These are phyloP conservation scores for Perccottus glenii DNA, from an alignment of 2,113 vertebrate species.

Conservation along the genomic window DNA sequence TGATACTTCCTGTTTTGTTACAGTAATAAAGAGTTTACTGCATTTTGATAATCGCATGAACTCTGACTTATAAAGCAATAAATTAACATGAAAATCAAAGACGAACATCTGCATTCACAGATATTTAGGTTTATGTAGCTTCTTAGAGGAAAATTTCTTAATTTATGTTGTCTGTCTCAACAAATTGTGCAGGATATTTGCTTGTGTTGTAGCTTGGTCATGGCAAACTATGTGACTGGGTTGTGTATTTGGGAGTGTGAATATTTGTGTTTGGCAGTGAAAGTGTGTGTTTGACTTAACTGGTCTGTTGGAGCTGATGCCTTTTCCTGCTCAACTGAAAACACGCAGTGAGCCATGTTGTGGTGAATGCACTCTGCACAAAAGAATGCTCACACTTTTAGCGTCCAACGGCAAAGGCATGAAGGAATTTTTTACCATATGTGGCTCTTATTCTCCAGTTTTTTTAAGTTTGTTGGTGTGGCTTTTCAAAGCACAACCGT, in stretches of 20 bases:
- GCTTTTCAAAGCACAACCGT: slow-evolving; percentile 1
- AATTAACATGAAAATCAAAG: too few species aligned
- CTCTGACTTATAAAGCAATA: too few species aligned
- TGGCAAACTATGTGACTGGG: slow-evolving; percentile 39
- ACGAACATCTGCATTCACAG: too few species aligned
- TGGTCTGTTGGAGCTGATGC: slow-evolving; percentile 15
- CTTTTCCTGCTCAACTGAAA: slow-evolving; percentile 33
- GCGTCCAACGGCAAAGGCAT: slow-evolving; percentile 33
- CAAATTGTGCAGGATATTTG: neutral
- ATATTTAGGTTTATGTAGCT: too few species aligned
- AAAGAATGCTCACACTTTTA: slow-evolving; percentile 19
- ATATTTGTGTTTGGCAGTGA: slow-evolving; percentile 58
- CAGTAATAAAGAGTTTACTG: neutral
- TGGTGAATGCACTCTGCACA: slow-evolving; percentile 37
- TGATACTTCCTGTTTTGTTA: slow-evolving; percentile 59
- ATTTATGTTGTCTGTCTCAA: too few species aligned
- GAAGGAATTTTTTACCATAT: slow-evolving; percentile 50
- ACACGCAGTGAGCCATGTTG: slow-evolving; percentile 39
- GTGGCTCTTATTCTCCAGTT: slow-evolving; percentile 42
- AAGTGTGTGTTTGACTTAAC: slow-evolving; percentile 62
- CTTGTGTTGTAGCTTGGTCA: slow-evolving; percentile 8
- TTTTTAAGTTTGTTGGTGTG: slow-evolving; percentile 24
- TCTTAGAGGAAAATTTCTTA: too few species aligned
- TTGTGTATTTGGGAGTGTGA: slow-evolving; percentile 51
- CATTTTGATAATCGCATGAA: too few species aligned